Conservation (phyloP, 2,888 invertebrate genomes). For the Eledona agricola region DNA sequence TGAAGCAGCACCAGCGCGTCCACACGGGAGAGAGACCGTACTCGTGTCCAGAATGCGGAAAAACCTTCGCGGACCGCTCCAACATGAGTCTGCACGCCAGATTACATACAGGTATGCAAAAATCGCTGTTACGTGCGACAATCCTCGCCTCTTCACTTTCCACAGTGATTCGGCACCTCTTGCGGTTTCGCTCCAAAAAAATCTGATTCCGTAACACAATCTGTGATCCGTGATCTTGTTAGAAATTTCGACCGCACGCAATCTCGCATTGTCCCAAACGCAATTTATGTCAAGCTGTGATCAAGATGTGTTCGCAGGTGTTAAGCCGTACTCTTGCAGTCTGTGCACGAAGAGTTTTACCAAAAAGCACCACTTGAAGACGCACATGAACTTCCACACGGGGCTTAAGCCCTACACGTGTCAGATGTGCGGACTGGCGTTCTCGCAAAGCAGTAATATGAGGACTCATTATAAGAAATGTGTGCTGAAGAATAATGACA, state of each 20-base stretch:
- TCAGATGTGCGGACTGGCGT: constrained; percentile 76
- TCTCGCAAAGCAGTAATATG: constrained; percentile 89
- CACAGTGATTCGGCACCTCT: no score
- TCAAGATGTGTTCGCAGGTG: constrained; percentile 64
- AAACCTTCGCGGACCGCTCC: constrained; percentile 84
- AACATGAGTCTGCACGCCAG: constrained; percentile 86
- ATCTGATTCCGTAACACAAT: no score
- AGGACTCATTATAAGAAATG: constrained; percentile 86
- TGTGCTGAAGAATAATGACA: constrained; percentile 48
- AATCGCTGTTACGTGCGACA: no score
- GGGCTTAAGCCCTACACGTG: constrained; percentile 84
- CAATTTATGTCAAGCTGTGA: no score
- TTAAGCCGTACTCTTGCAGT: constrained; percentile 76
- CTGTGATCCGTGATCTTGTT: no score
- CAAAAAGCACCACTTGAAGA: constrained; percentile 85
- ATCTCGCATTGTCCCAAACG: no score
- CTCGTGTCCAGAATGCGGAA: constrained; percentile 81
- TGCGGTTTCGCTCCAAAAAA: no score
- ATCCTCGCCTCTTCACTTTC: no score
- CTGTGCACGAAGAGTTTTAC: constrained; percentile 82
- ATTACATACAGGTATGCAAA: constrained; percentile 72
- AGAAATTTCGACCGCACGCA: no score
- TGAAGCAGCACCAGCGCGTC: constrained; percentile 83
- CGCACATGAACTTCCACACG: constrained; percentile 85
- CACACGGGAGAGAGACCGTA: constrained; percentile 86